Percentiles rank a stretch among this genome's conserved stretches.
Evolutionary conservation across 2,888 invertebrate species (phyloP).

Genomic region (Anodontia alba): DNA sequence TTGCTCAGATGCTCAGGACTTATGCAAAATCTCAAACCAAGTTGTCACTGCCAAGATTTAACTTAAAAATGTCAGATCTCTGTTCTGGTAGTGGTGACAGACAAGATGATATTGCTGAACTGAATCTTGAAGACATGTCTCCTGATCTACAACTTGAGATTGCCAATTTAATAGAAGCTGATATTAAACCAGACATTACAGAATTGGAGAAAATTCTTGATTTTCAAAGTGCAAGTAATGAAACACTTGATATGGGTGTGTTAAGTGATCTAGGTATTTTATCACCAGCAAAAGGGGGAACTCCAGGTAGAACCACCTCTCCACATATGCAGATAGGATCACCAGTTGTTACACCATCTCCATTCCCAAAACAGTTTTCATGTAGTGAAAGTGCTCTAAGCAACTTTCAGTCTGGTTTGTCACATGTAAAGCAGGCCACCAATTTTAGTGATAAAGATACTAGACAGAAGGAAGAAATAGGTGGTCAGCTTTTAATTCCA

Average conservation of each 20-base stretch:
- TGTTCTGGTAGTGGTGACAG: conserved; percentile 44
- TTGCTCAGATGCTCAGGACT: conserved; percentile 72
- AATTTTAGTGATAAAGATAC: neutral
- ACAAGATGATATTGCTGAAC: conserved; percentile 59
- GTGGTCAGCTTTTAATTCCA: neutral
- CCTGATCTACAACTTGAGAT: conserved; percentile 73
- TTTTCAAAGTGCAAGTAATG: conserved; percentile 44
- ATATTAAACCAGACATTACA: conserved; percentile 66
- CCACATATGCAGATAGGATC: conserved; percentile 5
- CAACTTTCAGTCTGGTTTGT: neutral
- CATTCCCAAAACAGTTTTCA: neutral
- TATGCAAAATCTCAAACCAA: conserved; percentile 67
- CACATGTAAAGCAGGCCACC: neutral
- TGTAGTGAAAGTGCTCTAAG: conserved; percentile 1
- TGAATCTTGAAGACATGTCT: conserved; percentile 70
- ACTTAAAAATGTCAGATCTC: conserved; percentile 67
- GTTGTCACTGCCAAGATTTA: conserved; percentile 68
- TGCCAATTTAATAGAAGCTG: conserved; percentile 74
- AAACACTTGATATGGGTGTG: conserved; percentile 45
- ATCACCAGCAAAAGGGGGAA: neutral
- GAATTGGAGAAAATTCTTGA: conserved; percentile 59
- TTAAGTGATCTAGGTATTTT: conserved; percentile 41
- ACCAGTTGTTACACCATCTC: neutral
- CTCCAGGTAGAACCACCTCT: neutral
- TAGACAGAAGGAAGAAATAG: neutral